Base-by-base conservation (phyloP, 2,797 vertebrate genomes). In the Argya squamiceps region DNA sequence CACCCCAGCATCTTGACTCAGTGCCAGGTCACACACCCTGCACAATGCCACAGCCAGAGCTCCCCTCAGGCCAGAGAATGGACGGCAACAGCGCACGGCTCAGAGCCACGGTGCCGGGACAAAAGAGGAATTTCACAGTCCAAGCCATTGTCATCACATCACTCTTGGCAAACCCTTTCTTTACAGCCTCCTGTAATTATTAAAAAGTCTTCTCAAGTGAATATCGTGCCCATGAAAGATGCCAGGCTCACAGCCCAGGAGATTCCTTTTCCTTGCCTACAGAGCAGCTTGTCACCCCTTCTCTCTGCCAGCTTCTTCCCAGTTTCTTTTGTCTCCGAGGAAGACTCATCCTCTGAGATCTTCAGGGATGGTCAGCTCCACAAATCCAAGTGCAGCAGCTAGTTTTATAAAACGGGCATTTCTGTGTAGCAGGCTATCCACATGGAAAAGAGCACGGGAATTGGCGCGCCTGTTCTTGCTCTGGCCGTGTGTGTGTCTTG, bases 121-220 rank as follows among this genome's bases (percentile, higher is more conserved):
- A 68, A 91, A 79, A 74, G 84, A 77, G 82, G 78, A 92, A 92
- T 94, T 58, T 88, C 39, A 91, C 0, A 3, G 53, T 47, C 76
- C 73, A 50, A 89, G 94, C 81, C 79, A 68, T 43, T 89, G 84
- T 81, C 79, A 71, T 80, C 95, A 85, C 92, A 93, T 89, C 92
- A 86, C 69, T 75, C 91, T 83, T 71, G 84, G 93, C 91, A 96
- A 95, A 84, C 10, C 11, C 58, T 19, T 89, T 39, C 81, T 91
- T 86, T 89, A 74, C 12, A 24, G 71, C 47, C 67, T 73, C 52
- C 69, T 39, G 17, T 12, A 92, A 89, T 86, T 92, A 93, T 78
- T 93, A 73, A 59, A 82, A 95, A 79, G 50, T 81, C 84, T 86
- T 88, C 73, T 65, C 39, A 69, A 91, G 84, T 76, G 79, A 92